Percentiles rank a stretch among this genome's conserved stretches.
Evolutionary conservation across 2,888 invertebrate genomes (phyloP).

Genomic region (Phyllotreta cruciferae): DNA sequence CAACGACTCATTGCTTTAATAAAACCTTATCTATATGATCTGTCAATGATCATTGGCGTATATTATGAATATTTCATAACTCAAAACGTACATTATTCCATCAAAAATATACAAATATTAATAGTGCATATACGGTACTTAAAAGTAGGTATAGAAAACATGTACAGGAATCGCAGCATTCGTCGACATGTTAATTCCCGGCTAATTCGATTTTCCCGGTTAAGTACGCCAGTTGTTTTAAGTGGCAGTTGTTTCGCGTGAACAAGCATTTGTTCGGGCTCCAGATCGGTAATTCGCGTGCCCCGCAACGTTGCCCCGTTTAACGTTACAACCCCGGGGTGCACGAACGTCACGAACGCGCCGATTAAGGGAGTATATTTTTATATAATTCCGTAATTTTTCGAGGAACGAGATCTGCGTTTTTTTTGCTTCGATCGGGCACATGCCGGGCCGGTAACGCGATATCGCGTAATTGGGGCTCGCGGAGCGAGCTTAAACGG

Average conservation of each 20-base stretch:
- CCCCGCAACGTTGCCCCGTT: constrained; percentile 59
- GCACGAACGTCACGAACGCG: constrained; percentile 59
- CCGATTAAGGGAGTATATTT: constrained; percentile 53
- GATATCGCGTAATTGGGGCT: constrained; percentile 1
- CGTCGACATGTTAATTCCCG: constrained; percentile 38
- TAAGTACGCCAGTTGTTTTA: constrained; percentile 57
- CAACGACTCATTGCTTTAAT: constrained; percentile 38
- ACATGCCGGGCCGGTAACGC: constrained; percentile 26
- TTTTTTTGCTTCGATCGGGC: constrained; percentile 25
- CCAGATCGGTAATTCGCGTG: constrained; percentile 62
- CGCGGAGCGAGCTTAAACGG: not conserved
- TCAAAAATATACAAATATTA: too few species aligned
- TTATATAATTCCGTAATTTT: constrained; percentile 55
- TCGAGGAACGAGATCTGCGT: constrained; percentile 50
- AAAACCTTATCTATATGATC: constrained; percentile 37
- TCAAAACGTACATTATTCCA: too few species aligned
- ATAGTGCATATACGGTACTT: too few species aligned
- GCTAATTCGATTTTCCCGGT: constrained; percentile 41
- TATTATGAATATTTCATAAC: not conserved
- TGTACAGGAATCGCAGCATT: not conserved
- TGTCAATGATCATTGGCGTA: constrained; percentile 29
- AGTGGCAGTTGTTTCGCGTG: constrained; percentile 62
- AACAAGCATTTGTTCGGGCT: constrained; percentile 62
- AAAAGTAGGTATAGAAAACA: too few species aligned
- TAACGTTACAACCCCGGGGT: constrained; percentile 59